Evolutionary conservation across 2,888 invertebrate species (phyloP).

Genomic region (Cotesia congregata): DNA sequence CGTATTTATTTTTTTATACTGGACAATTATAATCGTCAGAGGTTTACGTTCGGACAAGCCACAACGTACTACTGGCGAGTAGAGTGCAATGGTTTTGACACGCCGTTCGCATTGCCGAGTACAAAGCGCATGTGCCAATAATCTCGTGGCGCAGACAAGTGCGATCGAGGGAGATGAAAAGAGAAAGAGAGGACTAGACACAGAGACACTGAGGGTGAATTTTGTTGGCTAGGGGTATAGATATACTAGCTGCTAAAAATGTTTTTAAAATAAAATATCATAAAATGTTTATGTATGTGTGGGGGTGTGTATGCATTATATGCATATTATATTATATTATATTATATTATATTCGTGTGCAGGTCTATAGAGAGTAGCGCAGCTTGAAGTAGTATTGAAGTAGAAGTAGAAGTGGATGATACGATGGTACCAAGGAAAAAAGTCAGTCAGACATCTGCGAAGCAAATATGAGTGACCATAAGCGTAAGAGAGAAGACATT

Average conservation of each 20-base stretch:
- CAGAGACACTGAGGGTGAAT: slow-evolving; percentile 18
- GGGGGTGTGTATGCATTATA: not conserved
- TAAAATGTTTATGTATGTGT: not conserved
- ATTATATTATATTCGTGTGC: no score
- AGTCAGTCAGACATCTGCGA: slow-evolving; percentile 21
- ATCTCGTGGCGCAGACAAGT: slow-evolving; percentile 52
- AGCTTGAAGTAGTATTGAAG: not conserved
- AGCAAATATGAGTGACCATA: slow-evolving; percentile 2
- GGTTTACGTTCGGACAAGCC: slow-evolving; percentile 53
- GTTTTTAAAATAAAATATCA: not conserved
- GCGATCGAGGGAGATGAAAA: slow-evolving; percentile 26
- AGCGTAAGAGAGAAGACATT: not conserved
- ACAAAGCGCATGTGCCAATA: slow-evolving; percentile 68
- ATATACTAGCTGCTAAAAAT: not conserved
- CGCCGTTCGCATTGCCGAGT: slow-evolving; percentile 56
- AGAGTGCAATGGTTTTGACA: slow-evolving; percentile 65
- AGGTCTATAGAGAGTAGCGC: no score
- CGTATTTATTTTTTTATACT: not conserved
- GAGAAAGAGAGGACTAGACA: slow-evolving; percentile 19
- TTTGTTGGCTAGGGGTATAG: not conserved
- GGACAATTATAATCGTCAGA: not conserved
- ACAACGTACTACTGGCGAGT: slow-evolving; percentile 62
- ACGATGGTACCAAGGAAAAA: not conserved
- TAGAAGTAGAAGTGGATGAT: not conserved
- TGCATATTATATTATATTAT: no score